These are phyloP conservation scores for Dolichotis patagonum DNA, from an alignment of 2,113 vertebrate species.

Conservation along the genomic window DNA sequence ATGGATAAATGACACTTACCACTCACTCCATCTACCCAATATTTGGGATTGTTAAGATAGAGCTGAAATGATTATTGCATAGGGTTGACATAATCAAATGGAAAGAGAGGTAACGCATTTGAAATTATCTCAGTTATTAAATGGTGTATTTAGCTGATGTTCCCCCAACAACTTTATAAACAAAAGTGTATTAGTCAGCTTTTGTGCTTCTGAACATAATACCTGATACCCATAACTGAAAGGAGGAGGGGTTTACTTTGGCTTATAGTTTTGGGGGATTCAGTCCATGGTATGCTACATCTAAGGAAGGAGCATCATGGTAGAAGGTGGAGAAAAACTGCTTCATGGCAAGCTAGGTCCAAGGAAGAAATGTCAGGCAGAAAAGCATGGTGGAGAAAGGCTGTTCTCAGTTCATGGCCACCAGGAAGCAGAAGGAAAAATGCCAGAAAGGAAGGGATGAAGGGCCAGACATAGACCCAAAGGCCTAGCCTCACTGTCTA, in stretches of 20 bases:
- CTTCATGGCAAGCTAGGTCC: neutral
- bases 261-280: too few relatives aligned
- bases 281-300: too few relatives aligned
- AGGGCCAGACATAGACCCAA: neutral
- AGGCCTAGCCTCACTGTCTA: neutral
- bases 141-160: neutral
- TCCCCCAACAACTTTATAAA: neutral
- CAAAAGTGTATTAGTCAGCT: too few relatives aligned
- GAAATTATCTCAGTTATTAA: neutral
- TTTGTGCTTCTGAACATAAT: neutral
- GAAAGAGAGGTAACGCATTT: neutral
- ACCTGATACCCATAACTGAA: neutral
- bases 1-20: neutral
- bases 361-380: neutral
- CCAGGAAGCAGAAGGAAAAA: neutral
- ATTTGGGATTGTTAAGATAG: neutral
- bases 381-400: neutral
- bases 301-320: neutral
- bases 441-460: neutral
- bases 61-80: neutral
- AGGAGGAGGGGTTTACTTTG: neutral
- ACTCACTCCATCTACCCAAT: neutral
- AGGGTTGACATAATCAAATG: neutral
- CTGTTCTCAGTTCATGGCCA: neutral
- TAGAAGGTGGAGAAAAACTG: neutral